Conservation (phyloP, 2,113 vertebrate genomes). For the Apteryx owenii region DNA sequence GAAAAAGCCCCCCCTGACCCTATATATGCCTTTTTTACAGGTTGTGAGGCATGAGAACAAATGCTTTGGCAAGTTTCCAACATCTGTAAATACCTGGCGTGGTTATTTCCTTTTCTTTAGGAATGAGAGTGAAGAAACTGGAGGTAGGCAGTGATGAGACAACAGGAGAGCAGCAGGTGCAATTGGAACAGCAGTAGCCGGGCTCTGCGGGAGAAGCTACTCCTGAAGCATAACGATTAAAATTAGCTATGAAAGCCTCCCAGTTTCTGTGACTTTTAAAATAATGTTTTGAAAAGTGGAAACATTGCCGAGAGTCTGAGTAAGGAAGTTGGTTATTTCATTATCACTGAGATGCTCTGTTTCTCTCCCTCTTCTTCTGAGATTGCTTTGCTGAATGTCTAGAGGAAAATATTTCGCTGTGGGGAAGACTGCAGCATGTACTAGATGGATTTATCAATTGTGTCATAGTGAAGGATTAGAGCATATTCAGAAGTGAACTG, state of each 20-base stretch:
- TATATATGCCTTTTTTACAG: neutral
- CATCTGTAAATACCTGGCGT: fast-evolving
- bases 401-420: too few species aligned
- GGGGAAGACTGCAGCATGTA: neutral
- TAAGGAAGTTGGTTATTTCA: neutral
- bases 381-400: neutral
- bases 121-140: neutral
- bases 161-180: neutral
- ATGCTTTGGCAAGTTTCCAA: neutral
- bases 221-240: neutral
- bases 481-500: fast-evolving
- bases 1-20: too few species aligned
- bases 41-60: neutral
- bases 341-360: neutral
- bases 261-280: neutral
- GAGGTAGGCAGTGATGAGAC: neutral
- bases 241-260: neutral
- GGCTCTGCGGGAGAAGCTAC: neutral
- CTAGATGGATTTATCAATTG: neutral
- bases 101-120: neutral
- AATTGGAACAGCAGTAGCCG: neutral
- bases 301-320: neutral
- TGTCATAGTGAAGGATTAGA: neutral
- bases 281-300: neutral
- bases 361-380: neutral